Evolutionary conservation across 2,888 invertebrate species (phyloP).

Genomic region (Nomada hirtipes): DNA sequence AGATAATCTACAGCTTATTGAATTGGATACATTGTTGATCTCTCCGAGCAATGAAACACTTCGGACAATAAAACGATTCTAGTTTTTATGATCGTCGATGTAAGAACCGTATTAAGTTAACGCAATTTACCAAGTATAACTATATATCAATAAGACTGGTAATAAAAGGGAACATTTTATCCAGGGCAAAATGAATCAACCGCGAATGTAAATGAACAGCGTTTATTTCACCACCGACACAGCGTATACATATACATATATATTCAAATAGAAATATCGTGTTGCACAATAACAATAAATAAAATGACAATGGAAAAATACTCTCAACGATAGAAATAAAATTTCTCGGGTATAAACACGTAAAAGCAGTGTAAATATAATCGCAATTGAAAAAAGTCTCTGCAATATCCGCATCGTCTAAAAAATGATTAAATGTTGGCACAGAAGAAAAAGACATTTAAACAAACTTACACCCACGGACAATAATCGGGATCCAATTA

Average conservation of each 20-base stretch:
- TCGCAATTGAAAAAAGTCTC: background rate
- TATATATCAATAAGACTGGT: conserved; percentile 41
- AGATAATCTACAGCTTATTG: conserved; percentile 9
- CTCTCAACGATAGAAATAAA: conserved; percentile 5
- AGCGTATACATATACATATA: background rate
- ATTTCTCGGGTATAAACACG: conserved; percentile 11
- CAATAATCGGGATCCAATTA: background rate
- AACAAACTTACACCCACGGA: conserved; percentile 3
- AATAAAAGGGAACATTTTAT: conserved; percentile 11
- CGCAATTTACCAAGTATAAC: conserved; percentile 21
- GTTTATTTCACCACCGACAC: conserved; percentile 47
- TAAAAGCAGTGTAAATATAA: conserved; percentile 12
- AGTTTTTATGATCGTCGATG: conserved; percentile 33
- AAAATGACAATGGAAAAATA: background rate
- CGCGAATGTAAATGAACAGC: background rate
- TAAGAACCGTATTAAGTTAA: conserved; percentile 33
- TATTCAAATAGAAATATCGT: background rate
- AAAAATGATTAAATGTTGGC: background rate
- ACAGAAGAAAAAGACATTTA: background rate
- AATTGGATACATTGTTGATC: background rate
- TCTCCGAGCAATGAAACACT: background rate
- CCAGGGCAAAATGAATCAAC: conserved; percentile 22
- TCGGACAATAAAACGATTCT: conserved; percentile 24
- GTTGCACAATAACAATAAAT: conserved; percentile 18
- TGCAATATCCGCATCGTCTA: background rate